These are phyloP conservation scores for Hydrotaea diabolus DNA, from an alignment of 2,888 invertebrate genomes.

Conservation along the genomic window DNA sequence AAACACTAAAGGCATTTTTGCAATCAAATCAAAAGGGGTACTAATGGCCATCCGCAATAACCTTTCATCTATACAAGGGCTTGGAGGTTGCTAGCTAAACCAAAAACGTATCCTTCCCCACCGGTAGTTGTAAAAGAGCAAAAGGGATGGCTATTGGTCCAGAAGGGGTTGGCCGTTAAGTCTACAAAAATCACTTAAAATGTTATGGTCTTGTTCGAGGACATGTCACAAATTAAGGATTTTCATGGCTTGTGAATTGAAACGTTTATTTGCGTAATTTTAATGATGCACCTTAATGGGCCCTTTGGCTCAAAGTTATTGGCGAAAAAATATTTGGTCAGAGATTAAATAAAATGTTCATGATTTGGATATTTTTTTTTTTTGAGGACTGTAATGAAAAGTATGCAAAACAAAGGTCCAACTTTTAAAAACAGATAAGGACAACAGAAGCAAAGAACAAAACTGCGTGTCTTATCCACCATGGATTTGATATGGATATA, in stretches of 20 bases:
- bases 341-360: too few species aligned
- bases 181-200: not conserved
- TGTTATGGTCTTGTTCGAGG: conserved; percentile 4
- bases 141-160: too few species aligned
- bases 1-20: not conserved
- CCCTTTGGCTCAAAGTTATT: conserved; percentile 1
- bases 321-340: not conserved
- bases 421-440: too few species aligned
- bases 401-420: too few species aligned
- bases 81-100: too few species aligned
- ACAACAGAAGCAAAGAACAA: too few species aligned
- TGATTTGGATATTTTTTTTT: too few species aligned
- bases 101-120: too few species aligned
- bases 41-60: conserved; percentile 6
- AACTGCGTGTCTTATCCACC: too few species aligned
- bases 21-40: conserved; percentile 29
- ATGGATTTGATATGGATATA: too few species aligned
- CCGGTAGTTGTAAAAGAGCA: too few species aligned
- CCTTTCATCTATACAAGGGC: not conserved
- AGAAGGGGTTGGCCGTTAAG: not conserved
- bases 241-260: conserved; percentile 16
- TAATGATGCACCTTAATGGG: not conserved
- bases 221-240: conserved; percentile 34
- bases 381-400: too few species aligned
- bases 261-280: conserved; percentile 13